A percentile compares a stretch with the other conserved stretches of the same genome.
phyloP scores from a whole-genome alignment of 2,797 vertebrate genomes.

The Vultur gryphus region DNA sequence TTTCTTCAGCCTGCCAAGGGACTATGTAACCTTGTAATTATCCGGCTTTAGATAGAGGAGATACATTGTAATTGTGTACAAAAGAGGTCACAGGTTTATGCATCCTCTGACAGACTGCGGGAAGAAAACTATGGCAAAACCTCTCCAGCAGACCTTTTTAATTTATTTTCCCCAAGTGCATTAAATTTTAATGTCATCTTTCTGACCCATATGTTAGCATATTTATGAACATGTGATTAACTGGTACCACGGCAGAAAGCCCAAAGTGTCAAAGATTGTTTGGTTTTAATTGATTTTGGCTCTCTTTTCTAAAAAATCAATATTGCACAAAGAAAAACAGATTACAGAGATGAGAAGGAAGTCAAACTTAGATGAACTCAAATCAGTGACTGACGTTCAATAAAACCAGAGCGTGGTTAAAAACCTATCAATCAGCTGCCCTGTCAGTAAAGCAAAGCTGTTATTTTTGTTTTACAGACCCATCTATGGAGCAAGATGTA shows the following conservation, averaged over 20 bases:
- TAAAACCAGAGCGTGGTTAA: background rate
- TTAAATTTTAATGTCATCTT: constrained; percentile 67
- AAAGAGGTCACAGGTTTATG: constrained; percentile 74
- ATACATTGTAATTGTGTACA: constrained; percentile 75
- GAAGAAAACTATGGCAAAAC: constrained; percentile 55
- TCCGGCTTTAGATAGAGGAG: constrained; percentile 68
- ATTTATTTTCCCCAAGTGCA: constrained; percentile 69
- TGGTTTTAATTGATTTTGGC: constrained; percentile 61
- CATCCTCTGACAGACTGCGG: constrained; percentile 61
- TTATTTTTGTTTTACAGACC: background rate
- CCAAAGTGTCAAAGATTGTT: constrained; percentile 35
- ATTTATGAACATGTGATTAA: constrained; percentile 74
- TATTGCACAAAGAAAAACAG: background rate
- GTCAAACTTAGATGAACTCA: background rate
- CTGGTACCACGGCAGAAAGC: constrained; percentile 2
- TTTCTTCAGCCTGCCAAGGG: constrained; percentile 68
- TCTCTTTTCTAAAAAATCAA: constrained; percentile 36
- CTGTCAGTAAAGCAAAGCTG: background rate
- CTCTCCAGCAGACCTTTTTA: constrained; percentile 63
- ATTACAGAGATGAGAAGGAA: background rate
- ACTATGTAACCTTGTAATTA: constrained; percentile 76
- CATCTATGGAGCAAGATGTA: background rate
- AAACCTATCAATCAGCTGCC: background rate
- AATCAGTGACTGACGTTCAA: background rate
- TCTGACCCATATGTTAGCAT: constrained; percentile 64